phyloP scores from a whole-genome alignment of 2,888 invertebrate genomes.

The Periphyllus acericola region DNA sequence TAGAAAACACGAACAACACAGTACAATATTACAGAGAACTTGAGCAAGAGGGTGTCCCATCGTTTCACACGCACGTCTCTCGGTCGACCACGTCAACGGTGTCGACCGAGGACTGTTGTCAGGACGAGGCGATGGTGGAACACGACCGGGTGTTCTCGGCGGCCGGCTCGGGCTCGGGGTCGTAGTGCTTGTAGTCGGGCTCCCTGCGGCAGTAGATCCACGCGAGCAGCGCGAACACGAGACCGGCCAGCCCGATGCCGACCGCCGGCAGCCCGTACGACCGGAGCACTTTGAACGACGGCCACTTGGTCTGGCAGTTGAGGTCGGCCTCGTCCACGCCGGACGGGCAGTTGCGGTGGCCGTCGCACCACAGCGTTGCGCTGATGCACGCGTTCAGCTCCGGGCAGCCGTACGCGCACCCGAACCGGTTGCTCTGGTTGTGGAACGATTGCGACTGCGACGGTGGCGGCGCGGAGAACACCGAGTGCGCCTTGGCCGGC shows the following conservation, averaged over 20 bases:
- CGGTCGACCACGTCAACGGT: slow-evolving; percentile 93
- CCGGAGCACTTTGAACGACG: slow-evolving; percentile 63
- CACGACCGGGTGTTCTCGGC: slow-evolving; percentile 75
- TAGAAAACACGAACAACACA: slow-evolving; percentile 18
- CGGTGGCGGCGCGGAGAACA: background rate
- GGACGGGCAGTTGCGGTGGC: slow-evolving; percentile 80
- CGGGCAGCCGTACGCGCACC: slow-evolving; percentile 80
- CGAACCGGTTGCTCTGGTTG: slow-evolving; percentile 69
- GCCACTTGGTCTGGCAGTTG: slow-evolving; percentile 71
- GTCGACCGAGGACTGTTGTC: slow-evolving; percentile 90
- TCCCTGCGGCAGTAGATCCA: slow-evolving; percentile 42
- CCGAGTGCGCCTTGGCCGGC: background rate
- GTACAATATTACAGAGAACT: background rate
- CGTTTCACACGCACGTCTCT: slow-evolving; percentile 84
- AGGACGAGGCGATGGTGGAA: slow-evolving; percentile 75
- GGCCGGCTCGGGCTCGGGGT: slow-evolving; percentile 71
- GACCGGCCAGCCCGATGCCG: slow-evolving; percentile 63
- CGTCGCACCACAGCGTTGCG: slow-evolving; percentile 83
- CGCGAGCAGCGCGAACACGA: slow-evolving; percentile 62
- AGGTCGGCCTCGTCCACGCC: slow-evolving; percentile 83
- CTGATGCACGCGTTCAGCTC: slow-evolving; percentile 85
- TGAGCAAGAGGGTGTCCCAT: slow-evolving; percentile 26
- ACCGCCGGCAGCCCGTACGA: slow-evolving; percentile 63
- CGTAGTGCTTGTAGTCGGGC: slow-evolving; percentile 14
- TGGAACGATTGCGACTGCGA: background rate